phyloP scores from a whole-genome alignment of 2,888 invertebrate genomes.

The Metellina segmentata region DNA sequence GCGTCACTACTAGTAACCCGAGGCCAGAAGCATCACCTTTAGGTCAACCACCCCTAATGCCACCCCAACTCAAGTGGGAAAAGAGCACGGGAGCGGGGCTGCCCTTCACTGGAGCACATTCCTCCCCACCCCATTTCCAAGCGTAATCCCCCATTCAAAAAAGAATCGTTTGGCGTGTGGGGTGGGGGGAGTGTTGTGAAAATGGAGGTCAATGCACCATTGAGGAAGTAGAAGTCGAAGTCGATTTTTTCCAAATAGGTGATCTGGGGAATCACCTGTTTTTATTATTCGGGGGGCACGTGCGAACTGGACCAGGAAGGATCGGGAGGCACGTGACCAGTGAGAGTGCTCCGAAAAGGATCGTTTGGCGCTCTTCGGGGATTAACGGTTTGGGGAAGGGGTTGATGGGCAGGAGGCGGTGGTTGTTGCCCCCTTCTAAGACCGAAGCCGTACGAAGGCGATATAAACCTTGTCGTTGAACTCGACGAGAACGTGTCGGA shows the following conservation, averaged over 20 bases:
- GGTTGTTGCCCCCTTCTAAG: not conserved
- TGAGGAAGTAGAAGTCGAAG: conserved; percentile 69
- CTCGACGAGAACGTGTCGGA: not conserved
- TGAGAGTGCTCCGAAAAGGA: conserved; percentile 41
- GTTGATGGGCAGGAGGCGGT: not conserved
- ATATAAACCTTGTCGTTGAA: not conserved
- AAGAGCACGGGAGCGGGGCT: conserved; percentile 10
- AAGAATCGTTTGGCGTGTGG: not conserved
- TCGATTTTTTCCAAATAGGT: conserved; percentile 28
- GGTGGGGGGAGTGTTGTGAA: not conserved
- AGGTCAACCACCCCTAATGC: conserved; percentile 68
- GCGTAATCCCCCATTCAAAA: conserved; percentile 48
- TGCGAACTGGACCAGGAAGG: conserved; percentile 60
- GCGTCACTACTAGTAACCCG: not conserved
- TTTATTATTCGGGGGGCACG: conserved; percentile 48
- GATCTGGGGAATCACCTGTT: conserved; percentile 59
- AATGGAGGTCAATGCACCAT: conserved; percentile 73
- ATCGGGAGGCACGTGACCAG: conserved; percentile 56
- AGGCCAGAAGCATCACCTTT: not conserved
- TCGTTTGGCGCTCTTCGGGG: conserved; percentile 21
- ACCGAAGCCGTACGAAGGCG: not conserved
- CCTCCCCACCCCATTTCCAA: conserved; percentile 46
- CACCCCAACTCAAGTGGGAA: conserved; percentile 58
- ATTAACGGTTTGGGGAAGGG: conserved; percentile 44
- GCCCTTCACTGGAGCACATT: conserved; percentile 60